Evolutionary conservation across 2,113 vertebrate species (phyloP).

Genomic region (Piprites chloris): DNA sequence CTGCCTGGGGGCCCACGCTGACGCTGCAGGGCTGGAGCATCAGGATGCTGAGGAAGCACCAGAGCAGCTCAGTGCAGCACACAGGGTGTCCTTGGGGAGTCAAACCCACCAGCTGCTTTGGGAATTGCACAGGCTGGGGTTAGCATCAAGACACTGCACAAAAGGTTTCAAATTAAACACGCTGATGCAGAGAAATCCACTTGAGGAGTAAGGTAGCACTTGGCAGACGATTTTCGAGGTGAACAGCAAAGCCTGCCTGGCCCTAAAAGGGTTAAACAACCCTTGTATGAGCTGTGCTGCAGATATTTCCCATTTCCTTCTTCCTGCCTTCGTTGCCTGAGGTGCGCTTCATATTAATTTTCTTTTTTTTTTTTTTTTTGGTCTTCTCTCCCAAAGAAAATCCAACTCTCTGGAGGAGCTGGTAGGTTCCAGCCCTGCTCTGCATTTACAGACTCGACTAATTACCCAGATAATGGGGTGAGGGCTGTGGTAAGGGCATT

Average conservation of each 20-base stretch:
- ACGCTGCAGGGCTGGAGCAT: background rate
- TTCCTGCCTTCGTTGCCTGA: background rate
- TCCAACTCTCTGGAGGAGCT: background rate
- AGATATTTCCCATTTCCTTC: conserved; percentile 8
- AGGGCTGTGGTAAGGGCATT: conserved; percentile 41
- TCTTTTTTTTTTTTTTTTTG: background rate
- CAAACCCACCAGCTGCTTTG: background rate
- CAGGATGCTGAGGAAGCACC: background rate
- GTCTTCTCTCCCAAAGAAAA: background rate
- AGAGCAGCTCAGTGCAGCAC: background rate
- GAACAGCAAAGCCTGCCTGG: background rate
- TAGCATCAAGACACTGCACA: background rate
- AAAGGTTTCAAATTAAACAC: background rate
- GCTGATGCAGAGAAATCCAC: background rate
- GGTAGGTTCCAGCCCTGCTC: conserved; percentile 10
- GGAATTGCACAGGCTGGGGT: background rate
- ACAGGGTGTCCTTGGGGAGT: background rate
- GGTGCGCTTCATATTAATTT: conserved; percentile 21
- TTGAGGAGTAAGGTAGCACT: background rate
- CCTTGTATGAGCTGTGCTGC: background rate
- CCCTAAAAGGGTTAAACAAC: background rate
- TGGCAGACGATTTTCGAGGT: background rate
- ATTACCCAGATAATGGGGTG: conserved; percentile 27
- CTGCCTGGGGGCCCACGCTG: accelerated
- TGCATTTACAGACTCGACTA: conserved; percentile 9